phyloP scores from a whole-genome alignment of 2,113 vertebrate genomes.

The Opisthocomus hoazin region DNA sequence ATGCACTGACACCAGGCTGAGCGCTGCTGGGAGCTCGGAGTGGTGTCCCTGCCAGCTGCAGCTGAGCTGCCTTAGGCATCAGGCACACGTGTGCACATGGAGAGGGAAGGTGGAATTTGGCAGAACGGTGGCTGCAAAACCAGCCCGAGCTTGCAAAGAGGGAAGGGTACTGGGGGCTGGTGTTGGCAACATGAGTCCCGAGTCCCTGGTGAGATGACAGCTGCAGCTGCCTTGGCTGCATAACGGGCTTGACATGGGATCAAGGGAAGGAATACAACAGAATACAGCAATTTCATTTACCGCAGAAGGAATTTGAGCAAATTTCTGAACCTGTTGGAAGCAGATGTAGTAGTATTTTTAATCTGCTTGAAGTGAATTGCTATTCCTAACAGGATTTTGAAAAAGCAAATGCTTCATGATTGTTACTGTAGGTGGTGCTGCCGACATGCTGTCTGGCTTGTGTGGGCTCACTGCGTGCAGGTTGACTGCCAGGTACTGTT shows the following conservation, averaged over 20 bases:
- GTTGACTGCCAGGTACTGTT: background rate
- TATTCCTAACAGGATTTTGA: background rate
- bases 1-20: background rate
- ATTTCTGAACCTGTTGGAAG: constrained; percentile 3
- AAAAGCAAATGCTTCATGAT: background rate
- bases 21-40: background rate
- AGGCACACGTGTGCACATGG: background rate
- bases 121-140: background rate
- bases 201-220: background rate
- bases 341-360: constrained; percentile 4
- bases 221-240: background rate
- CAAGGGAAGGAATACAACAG: background rate
- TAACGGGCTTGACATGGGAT: background rate
- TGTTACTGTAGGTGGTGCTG: background rate
- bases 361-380: background rate
- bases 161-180: background rate
- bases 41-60: background rate
- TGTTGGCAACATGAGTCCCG: background rate
- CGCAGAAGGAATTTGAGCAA: background rate
- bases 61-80: background rate
- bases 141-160: background rate
- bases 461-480: background rate
- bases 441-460: background rate
- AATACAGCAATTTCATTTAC: background rate
- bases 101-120: background rate